Percentiles rank a stretch among this genome's conserved stretches.
These are phyloP conservation scores for Nothoprocta pentlandii DNA, from an alignment of 2,113 vertebrate genomes.

Conservation along the genomic window DNA sequence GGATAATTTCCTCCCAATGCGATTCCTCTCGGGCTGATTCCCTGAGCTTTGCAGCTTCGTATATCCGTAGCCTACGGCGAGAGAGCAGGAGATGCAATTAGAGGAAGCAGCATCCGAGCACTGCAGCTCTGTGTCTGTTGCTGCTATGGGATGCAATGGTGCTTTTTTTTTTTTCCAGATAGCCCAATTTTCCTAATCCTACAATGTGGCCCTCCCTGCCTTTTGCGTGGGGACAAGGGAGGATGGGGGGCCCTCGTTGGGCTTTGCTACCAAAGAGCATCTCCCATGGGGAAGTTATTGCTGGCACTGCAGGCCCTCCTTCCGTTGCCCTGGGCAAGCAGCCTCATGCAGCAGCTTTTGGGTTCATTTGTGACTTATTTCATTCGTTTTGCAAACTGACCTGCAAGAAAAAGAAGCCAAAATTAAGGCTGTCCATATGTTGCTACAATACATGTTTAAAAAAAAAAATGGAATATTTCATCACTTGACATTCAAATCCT, in stretches of 20 bases:
- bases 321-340: not conserved
- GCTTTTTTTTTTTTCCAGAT: not conserved
- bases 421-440: not conserved
- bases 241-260: not conserved
- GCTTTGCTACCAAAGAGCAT: not conserved
- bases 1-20: not conserved
- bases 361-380: not conserved
- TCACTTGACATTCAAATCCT: not conserved
- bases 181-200: not conserved
- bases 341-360: not conserved
- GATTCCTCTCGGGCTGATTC: not conserved
- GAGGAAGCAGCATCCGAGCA: not conserved
- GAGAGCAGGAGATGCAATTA: not conserved
- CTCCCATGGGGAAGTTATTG: not conserved
- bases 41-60: not conserved
- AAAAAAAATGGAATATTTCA: not conserved
- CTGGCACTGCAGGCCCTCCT: not conserved
- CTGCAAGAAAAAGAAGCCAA: not conserved
- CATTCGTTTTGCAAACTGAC: not conserved
- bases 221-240: not conserved
- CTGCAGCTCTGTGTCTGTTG: not conserved
- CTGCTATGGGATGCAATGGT: not conserved
- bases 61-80: not conserved
- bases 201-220: not conserved
- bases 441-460: not conserved